Evolutionary conservation across 2,888 invertebrate species (phyloP).

Genomic region (Automeris io): DNA sequence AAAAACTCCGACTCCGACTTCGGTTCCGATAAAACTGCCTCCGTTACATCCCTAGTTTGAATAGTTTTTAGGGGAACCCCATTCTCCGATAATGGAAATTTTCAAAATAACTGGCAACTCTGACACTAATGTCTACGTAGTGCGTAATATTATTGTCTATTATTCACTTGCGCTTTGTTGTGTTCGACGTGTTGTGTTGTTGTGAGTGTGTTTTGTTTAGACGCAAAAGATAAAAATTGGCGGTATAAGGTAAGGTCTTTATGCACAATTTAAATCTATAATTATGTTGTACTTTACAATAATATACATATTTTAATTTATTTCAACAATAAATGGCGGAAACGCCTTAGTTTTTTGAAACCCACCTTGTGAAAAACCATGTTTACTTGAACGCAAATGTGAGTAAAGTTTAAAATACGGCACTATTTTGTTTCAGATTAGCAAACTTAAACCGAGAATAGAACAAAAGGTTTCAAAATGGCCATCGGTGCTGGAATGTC

Average conservation of each 20-base stretch:
- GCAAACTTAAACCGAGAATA: constrained; percentile 30
- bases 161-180: no score
- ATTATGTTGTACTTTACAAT: neutral
- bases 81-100: neutral
- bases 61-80: neutral
- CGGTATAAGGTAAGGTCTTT: constrained; percentile 30
- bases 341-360: constrained; percentile 11
- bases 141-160: constrained; percentile 3
- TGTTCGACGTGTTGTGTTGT: neutral
- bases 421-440: constrained; percentile 52
- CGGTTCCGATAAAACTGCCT: no score
- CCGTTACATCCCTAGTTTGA: no score
- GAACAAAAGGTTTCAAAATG: constrained; percentile 71
- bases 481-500: constrained; percentile 88
- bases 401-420: constrained; percentile 24
- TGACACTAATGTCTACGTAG: neutral
- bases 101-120: neutral
- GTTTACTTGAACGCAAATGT: constrained; percentile 31
- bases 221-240: constrained; percentile 23
- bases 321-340: neutral
- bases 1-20: no score
- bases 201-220: constrained; percentile 12
- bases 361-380: constrained; percentile 36
- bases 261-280: neutral
- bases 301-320: neutral